These are phyloP conservation scores for Lepidochitona cinerea DNA, from an alignment of 2,888 invertebrate species.

Conservation along the genomic window DNA sequence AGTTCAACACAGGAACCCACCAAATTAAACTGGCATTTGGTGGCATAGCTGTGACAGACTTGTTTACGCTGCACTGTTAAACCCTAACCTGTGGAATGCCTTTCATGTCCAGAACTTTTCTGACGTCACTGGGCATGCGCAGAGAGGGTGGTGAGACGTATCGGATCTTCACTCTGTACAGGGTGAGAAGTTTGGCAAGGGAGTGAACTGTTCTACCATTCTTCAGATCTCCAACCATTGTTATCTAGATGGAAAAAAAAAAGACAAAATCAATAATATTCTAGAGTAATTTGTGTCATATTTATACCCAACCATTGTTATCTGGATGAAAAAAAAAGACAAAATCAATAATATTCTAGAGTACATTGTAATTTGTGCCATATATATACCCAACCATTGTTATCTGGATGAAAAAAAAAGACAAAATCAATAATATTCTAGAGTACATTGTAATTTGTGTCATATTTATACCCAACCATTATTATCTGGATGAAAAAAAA, in stretches of 20 bases:
- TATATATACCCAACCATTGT: conserved; percentile 99
- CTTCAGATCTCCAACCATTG: conserved; percentile 98
- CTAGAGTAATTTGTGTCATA: too few relatives aligned
- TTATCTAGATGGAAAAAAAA: conserved; percentile 76
- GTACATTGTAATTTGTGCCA: too few relatives aligned
- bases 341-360: not conserved
- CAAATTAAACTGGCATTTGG: too few relatives aligned
- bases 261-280: not conserved
- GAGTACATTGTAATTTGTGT: too few relatives aligned
- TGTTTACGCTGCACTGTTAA: too few relatives aligned
- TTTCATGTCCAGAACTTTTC: conserved; percentile 83
- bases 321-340: not conserved
- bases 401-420: conserved; percentile 74
- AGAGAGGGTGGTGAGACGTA: conserved; percentile 92
- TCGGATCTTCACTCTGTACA: conserved; percentile 92
- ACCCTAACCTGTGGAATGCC: conserved; percentile 86
- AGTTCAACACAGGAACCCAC: too few relatives aligned
- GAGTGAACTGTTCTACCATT: conserved; percentile 99
- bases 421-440: not conserved
- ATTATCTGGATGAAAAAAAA: too few relatives aligned
- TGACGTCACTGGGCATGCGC: conserved; percentile 91
- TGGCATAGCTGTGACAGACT: too few relatives aligned
- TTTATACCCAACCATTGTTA: too few relatives aligned
- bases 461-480: too few relatives aligned
- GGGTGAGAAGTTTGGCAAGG: conserved; percentile 89